Conservation (phyloP, 2,113 vertebrate genomes). For the Agapornis roseicollis region DNA sequence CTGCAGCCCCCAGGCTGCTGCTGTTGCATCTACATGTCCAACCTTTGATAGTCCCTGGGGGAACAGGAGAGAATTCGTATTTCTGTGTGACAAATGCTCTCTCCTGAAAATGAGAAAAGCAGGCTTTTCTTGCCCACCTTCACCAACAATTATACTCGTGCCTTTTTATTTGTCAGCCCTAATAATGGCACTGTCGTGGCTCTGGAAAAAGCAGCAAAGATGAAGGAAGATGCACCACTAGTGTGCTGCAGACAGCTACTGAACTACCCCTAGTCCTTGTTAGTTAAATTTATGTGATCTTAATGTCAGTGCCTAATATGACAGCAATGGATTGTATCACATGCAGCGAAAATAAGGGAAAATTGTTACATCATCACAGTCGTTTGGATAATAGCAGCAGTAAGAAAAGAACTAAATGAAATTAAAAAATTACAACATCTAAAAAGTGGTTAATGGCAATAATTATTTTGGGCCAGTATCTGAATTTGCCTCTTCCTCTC, state of each 20-base stretch:
- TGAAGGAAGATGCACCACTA: background rate
- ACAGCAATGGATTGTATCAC: background rate
- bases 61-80: fast-evolving
- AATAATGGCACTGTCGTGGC: background rate
- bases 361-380: background rate
- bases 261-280: background rate
- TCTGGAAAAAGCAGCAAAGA: background rate
- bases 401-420: background rate
- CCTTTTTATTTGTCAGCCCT: background rate
- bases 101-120: background rate
- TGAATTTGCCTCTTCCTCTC: background rate
- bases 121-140: background rate
- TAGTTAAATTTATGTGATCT: background rate
- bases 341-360: background rate
- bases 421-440: background rate
- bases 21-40: background rate
- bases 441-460: background rate
- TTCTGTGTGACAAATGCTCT: background rate
- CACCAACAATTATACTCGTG: background rate
- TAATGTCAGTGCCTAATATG: background rate
- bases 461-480: background rate
- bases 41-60: background rate
- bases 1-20: background rate
- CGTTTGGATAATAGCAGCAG: background rate
- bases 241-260: background rate